Evolutionary conservation across 2,888 invertebrate genomes (phyloP), one percentile per base, ranked within the genome.

Genomic region (Latheticus oryzae): DNA sequence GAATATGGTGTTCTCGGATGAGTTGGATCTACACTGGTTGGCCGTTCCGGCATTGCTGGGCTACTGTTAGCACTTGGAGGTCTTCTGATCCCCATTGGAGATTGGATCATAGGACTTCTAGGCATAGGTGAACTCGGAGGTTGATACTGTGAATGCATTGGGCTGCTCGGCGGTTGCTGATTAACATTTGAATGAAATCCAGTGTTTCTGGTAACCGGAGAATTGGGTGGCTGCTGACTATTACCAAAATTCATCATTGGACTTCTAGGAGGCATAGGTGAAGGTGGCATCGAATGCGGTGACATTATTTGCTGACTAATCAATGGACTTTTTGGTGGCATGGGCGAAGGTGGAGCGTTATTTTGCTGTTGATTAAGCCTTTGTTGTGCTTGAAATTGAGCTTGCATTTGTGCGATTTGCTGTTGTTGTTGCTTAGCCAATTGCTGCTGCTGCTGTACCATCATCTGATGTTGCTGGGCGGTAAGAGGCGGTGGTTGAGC

Each of bases 121-220:
- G 83, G 76, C 72, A 76, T 72, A 3, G 83, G 77, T 12, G 76
- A 75, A 62, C 66, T 75, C 2, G 82, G 79, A 1, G 81, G 80
- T 62, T 82, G 82, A 64, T 81, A 81, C 51, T 80, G 82, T 19
- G 60, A 67, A 16, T 79, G 79, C 80, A 82, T 81, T 1, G 82
- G 83, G 58, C 81, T 82, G 58, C 77, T 81, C 2, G 81, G 80
- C 3, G 81, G 81, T 60, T 75, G 75, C n/a, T n/a, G n/a, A 30
- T 64, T 63, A 76, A 80, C 42, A 32, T 66, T 68, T 71, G 78
- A 66, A 60, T 83, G 81, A 58, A 84, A 81, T 63, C 81, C 83
- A n/a, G 84, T 84, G 24, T 84, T 84, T 19, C 85, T 79, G 1
- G 84, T 76, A 62, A 84, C 78, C 1, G 86, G 86, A 0, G 86